phyloP scores from a whole-genome alignment of 2,888 invertebrate genomes.

The Drosophila siamana region DNA sequence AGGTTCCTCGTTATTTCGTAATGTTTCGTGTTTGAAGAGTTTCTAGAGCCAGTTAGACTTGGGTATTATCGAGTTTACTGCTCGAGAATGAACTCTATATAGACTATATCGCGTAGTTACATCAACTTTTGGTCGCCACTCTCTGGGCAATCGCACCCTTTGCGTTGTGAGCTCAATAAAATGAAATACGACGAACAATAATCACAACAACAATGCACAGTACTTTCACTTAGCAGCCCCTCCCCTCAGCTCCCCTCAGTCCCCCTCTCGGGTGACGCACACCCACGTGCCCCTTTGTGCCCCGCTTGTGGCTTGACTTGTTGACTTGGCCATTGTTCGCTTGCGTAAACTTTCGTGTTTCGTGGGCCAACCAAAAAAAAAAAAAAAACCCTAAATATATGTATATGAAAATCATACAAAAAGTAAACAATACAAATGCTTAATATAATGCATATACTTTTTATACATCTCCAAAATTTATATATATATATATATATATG shows the following conservation, averaged over 20 bases:
- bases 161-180: constrained; percentile 8
- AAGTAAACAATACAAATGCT: constrained; percentile 35
- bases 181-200: constrained; percentile 21
- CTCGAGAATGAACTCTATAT: no score
- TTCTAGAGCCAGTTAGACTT: no score
- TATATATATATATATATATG: constrained; percentile 2
- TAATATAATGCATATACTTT: constrained; percentile 21
- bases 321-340: constrained; percentile 46
- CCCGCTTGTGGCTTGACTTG: constrained; percentile 11
- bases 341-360: constrained; percentile 74
- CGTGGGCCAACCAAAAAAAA: constrained; percentile 23
- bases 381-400: neutral
- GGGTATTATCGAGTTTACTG: no score
- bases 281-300: constrained; percentile 12
- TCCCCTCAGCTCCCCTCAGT: neutral
- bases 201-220: constrained; percentile 37
- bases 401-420: constrained; percentile 20
- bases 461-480: constrained; percentile 1
- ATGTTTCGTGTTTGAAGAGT: no score
- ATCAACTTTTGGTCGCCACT: no score
- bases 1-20: no score
- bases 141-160: no score
- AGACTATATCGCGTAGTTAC: no score
- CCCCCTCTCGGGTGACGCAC: neutral
- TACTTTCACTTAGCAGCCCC: constrained; percentile 64